A percentile compares a stretch with the other conserved stretches of the same genome.
Evolutionary conservation across 2,888 invertebrate species (phyloP).

Genomic region (Allolobophora icterica): DNA sequence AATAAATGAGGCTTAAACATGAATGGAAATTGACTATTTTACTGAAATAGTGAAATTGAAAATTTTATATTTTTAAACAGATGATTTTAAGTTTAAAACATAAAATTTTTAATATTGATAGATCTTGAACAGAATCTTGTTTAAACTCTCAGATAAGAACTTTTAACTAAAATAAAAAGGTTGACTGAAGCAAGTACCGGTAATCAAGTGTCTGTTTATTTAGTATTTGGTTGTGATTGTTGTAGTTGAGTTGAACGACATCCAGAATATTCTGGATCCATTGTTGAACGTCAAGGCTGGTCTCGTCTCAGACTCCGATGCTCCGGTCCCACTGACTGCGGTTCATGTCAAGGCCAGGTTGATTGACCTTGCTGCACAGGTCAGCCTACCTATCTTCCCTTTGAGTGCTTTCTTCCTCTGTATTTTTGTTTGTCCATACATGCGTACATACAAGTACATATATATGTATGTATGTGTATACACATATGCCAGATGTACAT

Average conservation of each 20-base stretch:
- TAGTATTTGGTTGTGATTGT: background rate
- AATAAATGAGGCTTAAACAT: too few species aligned
- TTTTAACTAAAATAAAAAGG: too few species aligned
- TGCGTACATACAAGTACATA: background rate
- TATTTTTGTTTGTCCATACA: background rate
- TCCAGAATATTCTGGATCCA: slow-evolving; percentile 55
- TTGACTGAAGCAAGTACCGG: too few species aligned
- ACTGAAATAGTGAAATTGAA: too few species aligned
- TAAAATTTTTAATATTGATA: too few species aligned
- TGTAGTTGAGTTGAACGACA: slow-evolving; percentile 51
- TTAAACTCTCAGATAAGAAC: background rate
- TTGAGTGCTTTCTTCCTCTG: background rate
- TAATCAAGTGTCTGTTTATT: too few species aligned
- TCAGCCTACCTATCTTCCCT: slow-evolving; percentile 41
- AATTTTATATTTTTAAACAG: too few species aligned
- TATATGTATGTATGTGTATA: slow-evolving; percentile 13
- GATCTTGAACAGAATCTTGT: background rate
- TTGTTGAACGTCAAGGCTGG: slow-evolving; percentile 57
- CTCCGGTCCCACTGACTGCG: slow-evolving; percentile 56
- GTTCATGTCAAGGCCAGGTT: slow-evolving; percentile 62
- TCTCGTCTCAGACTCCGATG: slow-evolving; percentile 51
- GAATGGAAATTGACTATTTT: too few species aligned
- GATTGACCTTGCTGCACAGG: slow-evolving; percentile 63
- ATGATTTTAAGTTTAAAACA: too few species aligned
- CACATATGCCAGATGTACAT: slow-evolving; percentile 1